These are phyloP conservation scores for Caenorhabditis afra DNA, from an alignment of 2,888 invertebrate species.

Conservation along the genomic window DNA sequence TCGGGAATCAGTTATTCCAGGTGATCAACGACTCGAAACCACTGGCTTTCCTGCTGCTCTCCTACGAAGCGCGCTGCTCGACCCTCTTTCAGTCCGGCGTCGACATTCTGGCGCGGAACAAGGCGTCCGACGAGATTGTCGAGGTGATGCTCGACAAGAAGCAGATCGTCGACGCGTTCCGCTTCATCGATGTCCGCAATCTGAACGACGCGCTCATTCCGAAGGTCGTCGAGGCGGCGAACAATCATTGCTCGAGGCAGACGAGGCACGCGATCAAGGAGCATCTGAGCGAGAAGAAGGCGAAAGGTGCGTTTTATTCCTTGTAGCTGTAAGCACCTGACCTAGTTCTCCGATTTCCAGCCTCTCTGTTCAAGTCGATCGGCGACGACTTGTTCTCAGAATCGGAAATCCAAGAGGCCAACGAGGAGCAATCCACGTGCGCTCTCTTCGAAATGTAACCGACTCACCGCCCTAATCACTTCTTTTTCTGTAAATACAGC, in stretches of 20 bases:
- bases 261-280: constrained; percentile 53
- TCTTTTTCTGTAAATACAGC: constrained; percentile 24
- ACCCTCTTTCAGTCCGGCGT: constrained; percentile 68
- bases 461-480: not conserved
- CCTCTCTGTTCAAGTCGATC: constrained; percentile 30
- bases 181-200: constrained; percentile 56
- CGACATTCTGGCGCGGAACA: constrained; percentile 66
- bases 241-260: constrained; percentile 35
- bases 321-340: not conserved
- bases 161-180: constrained; percentile 58
- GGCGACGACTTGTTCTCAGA: constrained; percentile 37
- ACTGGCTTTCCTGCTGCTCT: constrained; percentile 66
- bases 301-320: constrained; percentile 29
- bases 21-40: constrained; percentile 70
- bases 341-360: constrained; percentile 24
- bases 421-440: constrained; percentile 29
- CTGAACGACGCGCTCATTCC: constrained; percentile 52
- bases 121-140: constrained; percentile 63
- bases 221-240: constrained; percentile 56
- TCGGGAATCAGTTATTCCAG: constrained; percentile 41
- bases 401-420: constrained; percentile 31
- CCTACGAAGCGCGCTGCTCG: constrained; percentile 67
- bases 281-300: constrained; percentile 54
- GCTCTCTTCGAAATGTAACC: constrained; percentile 44
- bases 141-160: constrained; percentile 65